These are phyloP conservation scores for Panulirus ornatus DNA, from an alignment of 1,140 invertebrate species.

Conservation along the genomic window DNA sequence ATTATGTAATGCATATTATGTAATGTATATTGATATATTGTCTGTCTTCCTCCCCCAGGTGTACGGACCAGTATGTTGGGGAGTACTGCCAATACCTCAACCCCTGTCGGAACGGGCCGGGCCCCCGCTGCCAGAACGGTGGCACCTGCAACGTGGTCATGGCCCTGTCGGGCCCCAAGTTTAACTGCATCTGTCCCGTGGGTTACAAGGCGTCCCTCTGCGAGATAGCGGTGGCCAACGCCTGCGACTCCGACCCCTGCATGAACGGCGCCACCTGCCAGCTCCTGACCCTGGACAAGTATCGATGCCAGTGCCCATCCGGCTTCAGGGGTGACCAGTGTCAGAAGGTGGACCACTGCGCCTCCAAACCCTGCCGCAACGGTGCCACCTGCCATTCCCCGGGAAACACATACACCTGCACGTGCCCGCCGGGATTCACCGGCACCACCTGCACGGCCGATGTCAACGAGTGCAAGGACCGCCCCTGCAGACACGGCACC, in stretches of 20 bases:
- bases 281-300: conserved; percentile 86
- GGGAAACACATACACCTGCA: conserved; percentile 87
- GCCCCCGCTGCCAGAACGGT: conserved; percentile 92
- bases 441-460: conserved; percentile 92
- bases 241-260: conserved; percentile 93
- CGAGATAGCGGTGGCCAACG: conserved; percentile 92
- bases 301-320: conserved; percentile 89
- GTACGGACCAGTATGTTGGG: conserved; percentile 92
- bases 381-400: conserved; percentile 89
- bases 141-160: conserved; percentile 91
- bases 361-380: conserved; percentile 91
- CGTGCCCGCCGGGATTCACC: conserved; percentile 90
- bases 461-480: conserved; percentile 90
- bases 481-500: conserved; percentile 87
- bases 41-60: conserved; percentile 85
- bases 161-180: conserved; percentile 85
- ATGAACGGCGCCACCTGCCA: conserved; percentile 91
- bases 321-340: conserved; percentile 91
- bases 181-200: conserved; percentile 90
- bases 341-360: conserved; percentile 92
- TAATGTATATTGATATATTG: neutral
- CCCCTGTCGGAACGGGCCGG: conserved; percentile 91
- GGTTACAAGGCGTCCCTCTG: conserved; percentile 95
- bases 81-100: conserved; percentile 96
- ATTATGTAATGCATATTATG: no score